Evolutionary conservation across 2,797 vertebrate species (phyloP), one percentile per base, ranked within the genome.

Genomic region (Eulemur coronatus): DNA sequence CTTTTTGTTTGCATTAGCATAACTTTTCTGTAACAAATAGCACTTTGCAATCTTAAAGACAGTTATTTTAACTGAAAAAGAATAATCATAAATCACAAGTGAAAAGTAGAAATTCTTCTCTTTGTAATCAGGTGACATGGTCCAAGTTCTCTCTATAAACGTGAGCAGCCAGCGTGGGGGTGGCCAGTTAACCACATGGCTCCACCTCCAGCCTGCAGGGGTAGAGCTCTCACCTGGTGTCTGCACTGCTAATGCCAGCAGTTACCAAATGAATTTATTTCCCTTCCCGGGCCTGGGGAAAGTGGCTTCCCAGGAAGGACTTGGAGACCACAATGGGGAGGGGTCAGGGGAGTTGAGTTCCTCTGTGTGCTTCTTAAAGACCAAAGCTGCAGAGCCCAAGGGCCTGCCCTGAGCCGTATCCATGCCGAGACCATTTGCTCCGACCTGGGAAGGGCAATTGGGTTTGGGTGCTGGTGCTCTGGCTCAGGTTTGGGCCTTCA

Each of bases 61-160:
- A 97, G 67, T 55, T 35, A 76, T 84, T 92, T 85, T 55, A 50
- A 84, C 35, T 73, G 28, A 52, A 87, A 97, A 95, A 73, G 17
- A 78, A 78, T 76, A 67, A 84, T 46, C 46, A 69, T 46, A 89
- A 86, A 91, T 86, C 12, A 89, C 38, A 91, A 87, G 52, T 55
- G 28, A 80, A 89, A 67, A 85, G 26, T 26, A 84, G 48, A 41
- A 84, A 91, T 10, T 1, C 41, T 12, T 81, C n/a, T 59, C 48
- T 24, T 1, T 46, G 2, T 20, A 26, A 55, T 75, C 57, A 55
- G 38, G 73, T 4, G 18, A 67, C 43, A 33, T 50, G 52, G 15
- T 65, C 10, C 67, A 61, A 50, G 1, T 26, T 88, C 46, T 89
- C 20, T 7, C 24, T 70, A 41, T 26, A 63, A 69, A 52, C 4